Percentiles rank a stretch among this genome's conserved stretches.
phyloP scores from a whole-genome alignment of 2,888 invertebrate genomes.

The Oscheius sp. region DNA sequence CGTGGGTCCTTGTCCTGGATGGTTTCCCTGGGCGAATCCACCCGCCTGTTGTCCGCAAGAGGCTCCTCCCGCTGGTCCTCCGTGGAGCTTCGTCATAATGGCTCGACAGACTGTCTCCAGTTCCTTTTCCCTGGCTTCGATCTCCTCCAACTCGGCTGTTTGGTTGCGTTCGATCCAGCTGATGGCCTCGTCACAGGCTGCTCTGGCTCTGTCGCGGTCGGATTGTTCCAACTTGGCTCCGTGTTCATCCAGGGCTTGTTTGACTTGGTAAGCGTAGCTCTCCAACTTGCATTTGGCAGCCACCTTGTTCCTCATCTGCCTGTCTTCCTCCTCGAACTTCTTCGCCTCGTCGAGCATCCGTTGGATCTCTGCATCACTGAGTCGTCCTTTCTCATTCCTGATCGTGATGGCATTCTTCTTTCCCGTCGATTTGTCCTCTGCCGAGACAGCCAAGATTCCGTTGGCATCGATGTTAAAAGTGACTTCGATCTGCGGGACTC shows the following conservation, averaged over 20 bases:
- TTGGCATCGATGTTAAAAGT: constrained; percentile 72
- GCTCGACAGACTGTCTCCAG: constrained; percentile 51
- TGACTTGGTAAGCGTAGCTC: constrained; percentile 77
- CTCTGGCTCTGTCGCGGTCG: constrained; percentile 83
- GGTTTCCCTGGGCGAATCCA: constrained; percentile 37
- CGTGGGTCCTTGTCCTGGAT: constrained; percentile 58
- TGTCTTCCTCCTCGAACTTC: constrained; percentile 81
- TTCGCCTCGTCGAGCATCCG: constrained; percentile 86
- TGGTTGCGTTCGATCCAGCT: constrained; percentile 77
- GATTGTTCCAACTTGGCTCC: constrained; percentile 87
- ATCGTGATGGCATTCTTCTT: constrained; percentile 63
- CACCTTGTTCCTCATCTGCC: constrained; percentile 74
- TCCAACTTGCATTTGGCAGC: constrained; percentile 86
- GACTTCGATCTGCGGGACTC: constrained; percentile 75
- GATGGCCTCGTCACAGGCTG: constrained; percentile 88
- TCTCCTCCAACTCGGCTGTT: constrained; percentile 81
- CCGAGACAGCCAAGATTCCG: constrained; percentile 68
- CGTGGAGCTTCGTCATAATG: constrained; percentile 61
- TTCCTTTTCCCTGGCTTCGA: constrained; percentile 58
- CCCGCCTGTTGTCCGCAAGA: constrained; percentile 47
- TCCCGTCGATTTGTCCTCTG: constrained; percentile 67
- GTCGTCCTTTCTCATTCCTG: constrained; percentile 78
- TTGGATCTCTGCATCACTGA: constrained; percentile 91
- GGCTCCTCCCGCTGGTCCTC: constrained; percentile 22
- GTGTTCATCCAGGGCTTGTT: constrained; percentile 59